Base-by-base conservation (phyloP, 2,888 invertebrate species). In the Polyploca ridens region DNA sequence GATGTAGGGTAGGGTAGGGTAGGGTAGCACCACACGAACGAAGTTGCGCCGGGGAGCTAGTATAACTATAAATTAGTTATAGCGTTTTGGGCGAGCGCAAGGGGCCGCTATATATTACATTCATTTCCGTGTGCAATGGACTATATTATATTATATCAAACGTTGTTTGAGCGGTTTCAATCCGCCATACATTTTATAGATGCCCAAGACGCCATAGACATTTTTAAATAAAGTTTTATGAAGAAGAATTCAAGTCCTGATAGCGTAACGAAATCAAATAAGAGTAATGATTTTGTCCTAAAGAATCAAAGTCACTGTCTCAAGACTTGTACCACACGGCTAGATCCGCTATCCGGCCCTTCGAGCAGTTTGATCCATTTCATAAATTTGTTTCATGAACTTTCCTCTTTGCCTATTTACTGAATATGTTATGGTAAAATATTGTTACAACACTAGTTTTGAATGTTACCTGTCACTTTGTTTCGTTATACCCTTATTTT, bases 341-440 rank as follows among this genome's bases (percentile, higher is more conserved):
- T 35, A 68, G 58, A 67, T 72, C 70, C 73, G 41, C 67, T 83
- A 83, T 74, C 71, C 82, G 74, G 73, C 76, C 72, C 77, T 76
- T 69, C 71, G 72, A 76, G 72, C 77, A 73, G 78, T 86, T 86
- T 87, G 86, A 85, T 89, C 87, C 87, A 89, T 89, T 89, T 89
- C 87, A 87, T 87, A 89, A 89, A 89, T 89, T 86, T 84, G 83
- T 84, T 88, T 84, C 84, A 83, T 85, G 84, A 79, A 83, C 79
- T 86, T 85, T 76, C 71, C 78, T 81, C 72, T 73, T 75, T 72
- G 78, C 73, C 77, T 82, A 78, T 83, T 82, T 83, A 79, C 79
- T 76, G 77, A 75, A 84, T 78, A 81, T 73, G 71, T 77, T 81
- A 74, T 69, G 65, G 73, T 81, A 74, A 85, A 83, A 84, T 82